These are phyloP conservation scores for Eudorcas thomsonii DNA, from an alignment of 2,113 vertebrate genomes.

Conservation along the genomic window DNA sequence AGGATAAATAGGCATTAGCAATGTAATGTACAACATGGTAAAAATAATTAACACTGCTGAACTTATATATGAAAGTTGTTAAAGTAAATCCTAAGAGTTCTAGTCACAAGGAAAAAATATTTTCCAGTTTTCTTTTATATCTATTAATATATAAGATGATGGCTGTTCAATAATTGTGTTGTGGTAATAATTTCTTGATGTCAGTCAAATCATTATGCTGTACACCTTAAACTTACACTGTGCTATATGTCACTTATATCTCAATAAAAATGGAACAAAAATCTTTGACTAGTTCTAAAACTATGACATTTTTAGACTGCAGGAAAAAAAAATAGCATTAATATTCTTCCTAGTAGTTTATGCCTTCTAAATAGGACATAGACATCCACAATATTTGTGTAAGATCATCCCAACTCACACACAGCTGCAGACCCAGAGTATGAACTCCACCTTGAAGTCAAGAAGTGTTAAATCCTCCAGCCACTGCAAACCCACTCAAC, in stretches of 20 bases:
- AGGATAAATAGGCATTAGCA: not conserved
- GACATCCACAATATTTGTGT: not conserved
- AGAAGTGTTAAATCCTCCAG: not conserved
- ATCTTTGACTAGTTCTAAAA: not conserved
- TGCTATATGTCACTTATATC: not conserved
- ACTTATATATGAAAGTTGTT: not conserved
- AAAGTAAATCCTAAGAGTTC: not conserved
- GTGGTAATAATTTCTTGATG: not conserved
- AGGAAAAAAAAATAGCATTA: constrained; percentile 18
- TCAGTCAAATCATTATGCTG: not conserved
- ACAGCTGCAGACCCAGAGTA: not conserved
- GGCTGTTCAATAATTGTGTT: not conserved
- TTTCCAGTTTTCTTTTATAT: not conserved
- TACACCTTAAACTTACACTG: not conserved
- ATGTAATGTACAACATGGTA: not conserved
- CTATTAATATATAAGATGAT: not conserved
- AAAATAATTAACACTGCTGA: not conserved
- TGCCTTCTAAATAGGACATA: not conserved
- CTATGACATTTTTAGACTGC: not conserved
- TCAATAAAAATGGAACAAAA: not conserved
- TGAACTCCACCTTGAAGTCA: not conserved
- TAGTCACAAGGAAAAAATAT: not conserved
- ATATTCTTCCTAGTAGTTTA: not conserved
- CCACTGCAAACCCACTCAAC: not conserved
- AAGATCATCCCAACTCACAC: not conserved